phyloP scores from a whole-genome alignment of 2,888 invertebrate species.

The Nemotelus nigrinus region DNA sequence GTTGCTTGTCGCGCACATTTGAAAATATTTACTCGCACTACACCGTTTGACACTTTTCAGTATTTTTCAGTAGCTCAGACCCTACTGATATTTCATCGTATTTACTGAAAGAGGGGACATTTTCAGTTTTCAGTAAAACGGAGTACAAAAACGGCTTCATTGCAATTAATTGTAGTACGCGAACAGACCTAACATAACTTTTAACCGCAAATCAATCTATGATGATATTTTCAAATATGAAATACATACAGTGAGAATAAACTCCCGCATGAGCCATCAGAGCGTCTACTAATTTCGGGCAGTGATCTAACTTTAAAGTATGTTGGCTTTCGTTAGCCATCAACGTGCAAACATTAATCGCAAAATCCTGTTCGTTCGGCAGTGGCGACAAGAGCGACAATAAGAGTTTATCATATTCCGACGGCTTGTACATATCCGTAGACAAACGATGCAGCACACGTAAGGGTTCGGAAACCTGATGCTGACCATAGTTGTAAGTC shows the following conservation, averaged over 20 bases:
- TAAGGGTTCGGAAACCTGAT: constrained; percentile 74
- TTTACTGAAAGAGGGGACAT: too few species aligned
- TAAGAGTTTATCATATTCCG: constrained; percentile 88
- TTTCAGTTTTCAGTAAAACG: too few species aligned
- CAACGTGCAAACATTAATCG: constrained; percentile 95
- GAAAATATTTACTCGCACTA: too few species aligned
- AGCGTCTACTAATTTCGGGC: constrained; percentile 87
- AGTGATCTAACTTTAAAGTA: constrained; percentile 83
- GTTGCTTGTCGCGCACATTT: too few species aligned
- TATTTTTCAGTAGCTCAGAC: too few species aligned
- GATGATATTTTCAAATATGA: constrained; percentile 14
- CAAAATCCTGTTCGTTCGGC: constrained; percentile 98
- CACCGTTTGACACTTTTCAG: too few species aligned
- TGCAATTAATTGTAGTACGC: too few species aligned
- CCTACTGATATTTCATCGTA: too few species aligned
- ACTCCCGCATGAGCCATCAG: constrained; percentile 94
- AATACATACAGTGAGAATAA: constrained; percentile 82
- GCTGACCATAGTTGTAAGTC: constrained; percentile 81
- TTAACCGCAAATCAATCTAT: not conserved
- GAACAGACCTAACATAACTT: too few species aligned
- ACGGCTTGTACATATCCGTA: constrained; percentile 72
- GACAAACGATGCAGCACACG: constrained; percentile 75
- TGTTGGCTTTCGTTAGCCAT: constrained; percentile 94
- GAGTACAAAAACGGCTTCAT: too few species aligned
- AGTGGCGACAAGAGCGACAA: constrained; percentile 93